Conservation (phyloP, 2,113 vertebrate genomes). For the Sclerurus mexicanus region DNA sequence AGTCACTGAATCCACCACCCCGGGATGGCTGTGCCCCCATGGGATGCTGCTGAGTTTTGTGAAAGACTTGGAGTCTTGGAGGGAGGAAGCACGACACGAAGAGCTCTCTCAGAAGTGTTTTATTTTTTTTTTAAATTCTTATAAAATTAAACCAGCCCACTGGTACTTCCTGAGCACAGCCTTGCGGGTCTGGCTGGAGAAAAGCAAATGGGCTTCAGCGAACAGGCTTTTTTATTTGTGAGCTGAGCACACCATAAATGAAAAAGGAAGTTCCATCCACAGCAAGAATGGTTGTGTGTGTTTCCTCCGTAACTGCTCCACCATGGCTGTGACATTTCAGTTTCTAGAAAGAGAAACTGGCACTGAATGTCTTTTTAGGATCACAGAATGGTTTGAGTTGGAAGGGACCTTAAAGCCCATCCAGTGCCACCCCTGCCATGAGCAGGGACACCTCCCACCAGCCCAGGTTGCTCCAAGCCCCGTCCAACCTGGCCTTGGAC, state of each 20-base stretch:
- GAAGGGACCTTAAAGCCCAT: not conserved
- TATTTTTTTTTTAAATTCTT: not conserved
- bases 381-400: not conserved
- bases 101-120: not conserved
- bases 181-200: not conserved
- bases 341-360: not conserved
- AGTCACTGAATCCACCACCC: constrained; percentile 26
- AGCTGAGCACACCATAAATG: not conserved
- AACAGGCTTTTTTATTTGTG: not conserved
- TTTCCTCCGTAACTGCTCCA: not conserved
- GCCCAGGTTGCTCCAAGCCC: no score
- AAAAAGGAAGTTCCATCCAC: not conserved
- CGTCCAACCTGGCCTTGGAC: no score
- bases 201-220: not conserved
- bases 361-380: not conserved
- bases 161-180: not conserved
- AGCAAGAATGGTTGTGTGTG: not conserved
- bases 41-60: constrained; percentile 1
- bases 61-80: not conserved
- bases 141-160: not conserved
- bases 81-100: not conserved
- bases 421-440: not conserved
- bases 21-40: not conserved
- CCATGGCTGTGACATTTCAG: not conserved
- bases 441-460: no score